Evolutionary conservation across 2,797 vertebrate genomes (phyloP).

Genomic region (Helarctos malayanus): DNA sequence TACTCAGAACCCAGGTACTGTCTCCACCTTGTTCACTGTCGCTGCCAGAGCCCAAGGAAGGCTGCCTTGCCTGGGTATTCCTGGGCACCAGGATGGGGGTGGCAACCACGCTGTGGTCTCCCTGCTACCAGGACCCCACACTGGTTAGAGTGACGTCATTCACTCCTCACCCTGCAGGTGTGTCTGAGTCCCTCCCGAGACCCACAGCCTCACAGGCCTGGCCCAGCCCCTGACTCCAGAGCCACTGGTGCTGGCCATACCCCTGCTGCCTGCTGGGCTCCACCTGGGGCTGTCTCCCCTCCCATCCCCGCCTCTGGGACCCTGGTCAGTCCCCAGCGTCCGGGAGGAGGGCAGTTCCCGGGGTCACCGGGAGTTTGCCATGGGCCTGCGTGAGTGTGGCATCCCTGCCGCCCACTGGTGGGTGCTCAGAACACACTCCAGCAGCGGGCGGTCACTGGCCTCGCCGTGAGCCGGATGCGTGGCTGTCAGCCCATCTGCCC

Average conservation of each 20-base stretch:
- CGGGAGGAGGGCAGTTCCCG: rapidly evolving
- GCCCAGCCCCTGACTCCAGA: neutral
- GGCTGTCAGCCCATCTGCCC: neutral
- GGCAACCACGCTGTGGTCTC: neutral
- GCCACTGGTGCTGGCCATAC: rapidly evolving
- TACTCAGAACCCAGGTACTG: neutral
- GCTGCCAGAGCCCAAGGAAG: neutral
- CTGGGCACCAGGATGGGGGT: neutral
- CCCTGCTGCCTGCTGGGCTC: neutral
- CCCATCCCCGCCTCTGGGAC: neutral
- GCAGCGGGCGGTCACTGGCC: rapidly evolving
- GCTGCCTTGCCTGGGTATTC: neutral
- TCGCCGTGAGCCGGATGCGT: neutral
- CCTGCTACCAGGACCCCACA: no score
- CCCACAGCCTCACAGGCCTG: neutral
- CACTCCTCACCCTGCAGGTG: neutral
- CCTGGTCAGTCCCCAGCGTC: neutral
- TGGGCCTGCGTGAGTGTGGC: neutral
- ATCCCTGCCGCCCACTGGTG: neutral
- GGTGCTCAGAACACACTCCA: rapidly evolving
- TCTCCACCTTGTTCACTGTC: rapidly evolving
- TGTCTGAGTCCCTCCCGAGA: no score
- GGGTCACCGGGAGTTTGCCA: neutral
- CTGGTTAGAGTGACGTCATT: neutral
- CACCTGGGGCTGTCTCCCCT: neutral